phyloP scores from a whole-genome alignment of 2,113 vertebrate genomes.

The Myrmecophaga tridactyla region DNA sequence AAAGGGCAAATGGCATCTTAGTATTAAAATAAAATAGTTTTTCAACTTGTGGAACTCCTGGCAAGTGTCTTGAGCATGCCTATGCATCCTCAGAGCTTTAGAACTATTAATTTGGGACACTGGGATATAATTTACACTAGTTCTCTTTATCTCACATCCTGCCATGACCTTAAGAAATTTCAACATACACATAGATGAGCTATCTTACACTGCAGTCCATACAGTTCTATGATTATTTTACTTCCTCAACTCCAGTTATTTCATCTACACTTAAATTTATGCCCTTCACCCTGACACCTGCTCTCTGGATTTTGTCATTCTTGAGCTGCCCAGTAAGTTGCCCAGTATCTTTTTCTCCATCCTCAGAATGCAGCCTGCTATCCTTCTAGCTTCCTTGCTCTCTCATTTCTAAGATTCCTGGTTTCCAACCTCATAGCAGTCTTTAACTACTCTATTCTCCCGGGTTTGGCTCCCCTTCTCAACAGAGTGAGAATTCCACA shows the following conservation, averaged over 20 bases:
- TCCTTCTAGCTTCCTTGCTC: neutral
- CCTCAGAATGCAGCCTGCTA: neutral
- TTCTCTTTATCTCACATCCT: neutral
- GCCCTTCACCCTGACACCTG: neutral
- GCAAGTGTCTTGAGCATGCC: neutral
- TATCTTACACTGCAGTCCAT: neutral
- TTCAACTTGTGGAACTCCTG: neutral
- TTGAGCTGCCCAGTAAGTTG: neutral
- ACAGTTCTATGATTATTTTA: neutral
- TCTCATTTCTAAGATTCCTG: neutral
- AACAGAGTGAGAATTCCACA: neutral
- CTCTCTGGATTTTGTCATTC: neutral
- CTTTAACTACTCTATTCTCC: neutral
- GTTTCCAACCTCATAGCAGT: neutral
- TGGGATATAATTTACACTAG: neutral
- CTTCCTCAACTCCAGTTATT: neutral
- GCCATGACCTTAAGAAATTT: neutral
- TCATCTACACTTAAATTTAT: neutral
- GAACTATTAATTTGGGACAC: neutral
- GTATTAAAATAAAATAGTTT: neutral
- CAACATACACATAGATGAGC: neutral
- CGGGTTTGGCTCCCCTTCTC: neutral
- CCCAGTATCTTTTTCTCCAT: neutral
- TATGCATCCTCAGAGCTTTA: neutral
- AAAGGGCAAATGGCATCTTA: neutral